Percentiles rank a stretch among this genome's conserved stretches.
phyloP scores from a whole-genome alignment of 2,113 vertebrate genomes.

The Bambusicola thoracicus region DNA sequence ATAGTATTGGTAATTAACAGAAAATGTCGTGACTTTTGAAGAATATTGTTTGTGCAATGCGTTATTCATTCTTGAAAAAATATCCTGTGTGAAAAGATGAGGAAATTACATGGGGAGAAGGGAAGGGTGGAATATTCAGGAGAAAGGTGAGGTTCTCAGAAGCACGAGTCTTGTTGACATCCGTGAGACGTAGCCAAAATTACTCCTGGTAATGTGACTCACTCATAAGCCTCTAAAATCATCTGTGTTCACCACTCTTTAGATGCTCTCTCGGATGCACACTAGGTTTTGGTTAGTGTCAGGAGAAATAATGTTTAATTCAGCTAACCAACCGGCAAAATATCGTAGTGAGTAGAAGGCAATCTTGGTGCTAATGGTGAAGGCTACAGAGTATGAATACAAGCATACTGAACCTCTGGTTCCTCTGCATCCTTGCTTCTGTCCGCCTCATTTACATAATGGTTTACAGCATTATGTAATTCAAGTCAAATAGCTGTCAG shows the following conservation, averaged over 20 bases:
- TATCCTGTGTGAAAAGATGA: not conserved
- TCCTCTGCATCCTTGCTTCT: not conserved
- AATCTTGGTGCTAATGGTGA: not conserved
- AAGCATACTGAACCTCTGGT: not conserved
- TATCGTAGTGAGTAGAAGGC: not conserved
- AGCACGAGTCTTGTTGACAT: not conserved
- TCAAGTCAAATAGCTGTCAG: slow-evolving; percentile 33
- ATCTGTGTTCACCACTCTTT: not conserved
- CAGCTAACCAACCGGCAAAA: not conserved
- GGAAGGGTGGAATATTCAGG: not conserved
- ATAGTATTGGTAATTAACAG: slow-evolving; percentile 60
- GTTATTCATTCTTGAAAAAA: slow-evolving; percentile 1
- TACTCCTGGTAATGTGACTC: slow-evolving; percentile 22
- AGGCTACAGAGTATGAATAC: not conserved
- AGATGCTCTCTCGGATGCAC: not conserved
- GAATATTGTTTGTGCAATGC: slow-evolving; percentile 17
- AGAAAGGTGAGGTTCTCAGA: not conserved
- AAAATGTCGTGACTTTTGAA: slow-evolving; percentile 65
- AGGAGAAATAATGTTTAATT: slow-evolving; percentile 21
- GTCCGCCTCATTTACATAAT: slow-evolving; percentile 59
- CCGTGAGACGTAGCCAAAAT: not conserved
- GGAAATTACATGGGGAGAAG: not conserved
- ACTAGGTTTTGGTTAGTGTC: not conserved
- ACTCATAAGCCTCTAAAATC: not conserved
- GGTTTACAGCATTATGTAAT: slow-evolving; percentile 61